Percentiles rank a stretch among this genome's conserved stretches.
These are phyloP conservation scores for Grammomys dolichurus DNA, from an alignment of 2,113 vertebrate genomes.

Conservation along the genomic window DNA sequence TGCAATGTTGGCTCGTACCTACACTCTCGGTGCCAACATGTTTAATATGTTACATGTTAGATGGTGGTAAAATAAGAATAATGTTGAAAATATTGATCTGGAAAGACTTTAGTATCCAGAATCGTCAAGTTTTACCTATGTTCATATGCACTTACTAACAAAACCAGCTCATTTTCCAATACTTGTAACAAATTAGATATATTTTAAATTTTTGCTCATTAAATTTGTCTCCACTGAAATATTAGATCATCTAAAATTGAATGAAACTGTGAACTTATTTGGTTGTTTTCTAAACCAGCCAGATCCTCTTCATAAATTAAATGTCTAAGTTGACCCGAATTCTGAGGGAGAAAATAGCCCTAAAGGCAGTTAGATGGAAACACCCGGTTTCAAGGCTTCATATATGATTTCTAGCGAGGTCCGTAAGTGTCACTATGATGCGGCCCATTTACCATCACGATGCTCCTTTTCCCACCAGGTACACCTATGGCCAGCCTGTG, in stretches of 20 bases:
- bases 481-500: constrained; percentile 85
- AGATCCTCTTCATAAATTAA: background rate
- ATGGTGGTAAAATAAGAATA: background rate
- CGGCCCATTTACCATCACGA: background rate
- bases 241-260: constrained; percentile 15
- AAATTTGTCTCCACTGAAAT: background rate
- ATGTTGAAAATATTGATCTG: background rate
- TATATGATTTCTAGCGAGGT: background rate
- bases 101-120: background rate
- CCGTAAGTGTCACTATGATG: background rate
- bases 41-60: background rate
- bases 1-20: background rate
- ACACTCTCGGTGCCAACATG: background rate
- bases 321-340: constrained; percentile 11
- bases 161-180: background rate
- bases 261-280: background rate
- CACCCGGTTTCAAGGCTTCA: background rate
- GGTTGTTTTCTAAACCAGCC: background rate
- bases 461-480: constrained; percentile 74
- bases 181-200: constrained; percentile 51
- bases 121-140: background rate
- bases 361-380: background rate
- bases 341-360: background rate
- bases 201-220: background rate
- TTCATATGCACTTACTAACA: background rate